These are phyloP conservation scores for Jacana jacana DNA, from an alignment of 2,113 vertebrate species.

Conservation along the genomic window DNA sequence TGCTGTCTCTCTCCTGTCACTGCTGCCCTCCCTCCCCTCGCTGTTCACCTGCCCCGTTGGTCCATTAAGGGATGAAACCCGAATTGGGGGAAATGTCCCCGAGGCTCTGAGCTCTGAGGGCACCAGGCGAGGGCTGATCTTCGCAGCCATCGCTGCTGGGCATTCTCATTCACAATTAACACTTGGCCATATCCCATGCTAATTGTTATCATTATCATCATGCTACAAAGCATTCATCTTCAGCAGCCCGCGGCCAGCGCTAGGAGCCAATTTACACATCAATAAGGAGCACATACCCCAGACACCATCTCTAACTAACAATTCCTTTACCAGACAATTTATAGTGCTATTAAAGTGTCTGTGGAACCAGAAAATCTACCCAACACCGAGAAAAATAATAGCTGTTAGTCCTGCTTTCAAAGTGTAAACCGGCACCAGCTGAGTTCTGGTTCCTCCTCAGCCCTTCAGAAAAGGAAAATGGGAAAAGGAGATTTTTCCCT, in stretches of 20 bases:
- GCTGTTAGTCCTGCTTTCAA: not conserved
- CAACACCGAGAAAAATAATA: not conserved
- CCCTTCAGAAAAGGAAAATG: accelerated
- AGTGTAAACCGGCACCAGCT: not conserved
- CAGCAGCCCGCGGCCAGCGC: not conserved
- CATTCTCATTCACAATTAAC: not conserved
- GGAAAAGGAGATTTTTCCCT: not conserved
- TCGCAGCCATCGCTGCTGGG: not conserved
- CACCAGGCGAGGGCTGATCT: not conserved
- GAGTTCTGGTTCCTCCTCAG: not conserved
- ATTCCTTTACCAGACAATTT: not conserved
- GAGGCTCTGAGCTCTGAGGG: not conserved
- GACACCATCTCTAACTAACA: not conserved
- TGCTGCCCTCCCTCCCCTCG: not conserved
- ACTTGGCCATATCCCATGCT: not conserved
- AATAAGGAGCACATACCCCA: not conserved
- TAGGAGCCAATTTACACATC: not conserved
- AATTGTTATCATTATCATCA: not conserved
- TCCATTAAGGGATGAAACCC: not conserved
- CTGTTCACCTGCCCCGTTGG: not conserved
- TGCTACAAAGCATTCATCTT: not conserved
- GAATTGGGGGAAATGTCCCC: not conserved
- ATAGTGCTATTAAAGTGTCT: not conserved
- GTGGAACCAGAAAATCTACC: not conserved
- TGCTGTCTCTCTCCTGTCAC: not conserved